Conservation (phyloP, 2,113 vertebrate species). For the Pica pica region DNA sequence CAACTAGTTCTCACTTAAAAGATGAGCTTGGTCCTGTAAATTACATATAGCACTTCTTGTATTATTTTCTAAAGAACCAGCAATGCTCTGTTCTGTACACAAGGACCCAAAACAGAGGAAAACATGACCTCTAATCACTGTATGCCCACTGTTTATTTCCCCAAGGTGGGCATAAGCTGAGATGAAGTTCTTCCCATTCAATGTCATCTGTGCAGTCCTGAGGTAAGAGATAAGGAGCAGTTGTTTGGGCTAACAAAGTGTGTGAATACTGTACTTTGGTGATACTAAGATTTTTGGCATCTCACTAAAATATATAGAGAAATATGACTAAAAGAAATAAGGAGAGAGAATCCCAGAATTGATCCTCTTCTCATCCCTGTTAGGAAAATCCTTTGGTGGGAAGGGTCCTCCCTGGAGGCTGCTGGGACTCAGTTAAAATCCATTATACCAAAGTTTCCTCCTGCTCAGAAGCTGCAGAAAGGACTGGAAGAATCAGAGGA, state of each 20-base stretch:
- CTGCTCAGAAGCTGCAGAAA: not conserved
- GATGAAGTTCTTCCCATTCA: not conserved
- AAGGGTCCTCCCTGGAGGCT: rapidly evolving
- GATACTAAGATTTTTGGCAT: not conserved
- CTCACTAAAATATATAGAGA: not conserved
- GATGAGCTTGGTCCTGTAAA: not conserved
- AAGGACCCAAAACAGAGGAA: not conserved
- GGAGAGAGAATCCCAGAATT: not conserved
- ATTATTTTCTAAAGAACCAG: not conserved
- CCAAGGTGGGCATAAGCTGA: not conserved
- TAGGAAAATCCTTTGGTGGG: not conserved
- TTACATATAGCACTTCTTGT: not conserved
- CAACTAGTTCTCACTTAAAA: not conserved
- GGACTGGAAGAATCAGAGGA: not conserved
- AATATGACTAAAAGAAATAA: not conserved
- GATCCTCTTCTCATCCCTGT: not conserved
- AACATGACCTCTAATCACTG: not conserved
- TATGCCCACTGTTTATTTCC: not conserved
- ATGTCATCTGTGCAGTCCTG: not conserved
- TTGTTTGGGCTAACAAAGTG: not conserved
- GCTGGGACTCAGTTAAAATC: not conserved
- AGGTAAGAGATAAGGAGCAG: not conserved
- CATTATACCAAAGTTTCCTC: not conserved
- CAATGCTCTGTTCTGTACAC: not conserved
- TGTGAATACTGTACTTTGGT: not conserved